Evolutionary conservation across 2,797 vertebrate species (phyloP), one percentile per base, ranked within the genome.

Genomic region (Pipistrellus pygmaeus): DNA sequence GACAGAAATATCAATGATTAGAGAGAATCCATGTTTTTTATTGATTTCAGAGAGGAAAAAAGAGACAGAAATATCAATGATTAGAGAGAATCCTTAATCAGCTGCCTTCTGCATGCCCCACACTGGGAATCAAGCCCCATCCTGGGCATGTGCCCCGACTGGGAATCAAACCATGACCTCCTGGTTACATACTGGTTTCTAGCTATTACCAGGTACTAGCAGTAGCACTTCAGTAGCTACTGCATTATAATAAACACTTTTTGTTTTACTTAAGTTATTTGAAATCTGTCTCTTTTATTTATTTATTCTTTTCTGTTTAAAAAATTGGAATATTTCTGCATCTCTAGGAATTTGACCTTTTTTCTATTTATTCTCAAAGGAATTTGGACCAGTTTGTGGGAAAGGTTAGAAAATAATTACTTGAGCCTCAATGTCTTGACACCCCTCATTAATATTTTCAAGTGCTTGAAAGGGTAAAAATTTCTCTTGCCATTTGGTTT

Each of bases 351-450:
- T n/a, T 57, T 44, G 10, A 35, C 3, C 20, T 82, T 82, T 25
- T 90, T 82, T 66, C 41, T 91, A 6, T 84, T 80, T 80, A 44
- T 94, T 81, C 82, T 30, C 77, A 30, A 93, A 69, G 76, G 15
- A 91, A 66, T 83, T 77, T 46, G 30, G 60, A 68, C 25, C 44
- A 92, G 9, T 76, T 88, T 90, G 15, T 87, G 23, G 72, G 25
- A 62, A 62, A 73, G 5, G 0, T 85, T 64, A 46, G 44, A 72
- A 94, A 85, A 77, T 71, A 73, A 80, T 76, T 71, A 69, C 60
- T 80, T 89, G 55, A 72, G 20, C 48, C 48, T 82, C 27, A 44
- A 38, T 55, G 18, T 10, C 32, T 90, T 76, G 41, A 64, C 8
- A 55, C 55, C 9, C 46, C 44, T 85, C 55, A 46, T 53, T 82